phyloP scores from a whole-genome alignment of 2,797 vertebrate species.

The Acanthurus tractus region DNA sequence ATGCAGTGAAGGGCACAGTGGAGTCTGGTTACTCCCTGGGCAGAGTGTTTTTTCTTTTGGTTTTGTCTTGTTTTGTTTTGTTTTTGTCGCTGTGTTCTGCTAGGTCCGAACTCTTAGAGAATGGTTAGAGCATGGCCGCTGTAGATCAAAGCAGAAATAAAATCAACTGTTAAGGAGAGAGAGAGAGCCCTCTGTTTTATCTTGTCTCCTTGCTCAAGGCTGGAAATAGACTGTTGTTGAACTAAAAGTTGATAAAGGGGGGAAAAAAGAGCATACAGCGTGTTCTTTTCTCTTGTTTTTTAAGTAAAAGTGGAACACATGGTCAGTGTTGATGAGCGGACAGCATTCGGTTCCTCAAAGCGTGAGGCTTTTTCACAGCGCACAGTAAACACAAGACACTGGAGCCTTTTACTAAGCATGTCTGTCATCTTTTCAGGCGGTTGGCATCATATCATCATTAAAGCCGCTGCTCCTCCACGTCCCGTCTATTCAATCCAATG shows the following conservation, averaged over 20 bases:
- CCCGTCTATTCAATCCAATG: too few species aligned
- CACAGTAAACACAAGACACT: not conserved
- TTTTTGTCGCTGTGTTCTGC: constrained; percentile 49
- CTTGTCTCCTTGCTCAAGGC: constrained; percentile 64
- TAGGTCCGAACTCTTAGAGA: constrained; percentile 62
- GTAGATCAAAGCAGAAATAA: constrained; percentile 76
- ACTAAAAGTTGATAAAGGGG: constrained; percentile 54
- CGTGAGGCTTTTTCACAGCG: constrained; percentile 1
- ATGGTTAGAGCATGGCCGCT: constrained; percentile 58
- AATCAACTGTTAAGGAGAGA: constrained; percentile 66
- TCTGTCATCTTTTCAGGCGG: not conserved
- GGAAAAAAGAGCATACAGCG: constrained; percentile 30
- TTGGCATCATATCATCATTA: constrained; percentile 2
- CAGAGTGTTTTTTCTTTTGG: constrained; percentile 71
- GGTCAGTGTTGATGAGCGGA: constrained; percentile 32
- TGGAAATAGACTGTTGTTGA: constrained; percentile 55
- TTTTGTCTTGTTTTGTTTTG: too few species aligned
- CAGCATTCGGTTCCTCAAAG: constrained; percentile 10
- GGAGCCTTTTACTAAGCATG: not conserved
- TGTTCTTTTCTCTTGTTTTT: constrained; percentile 43
- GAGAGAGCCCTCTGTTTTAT: constrained; percentile 62
- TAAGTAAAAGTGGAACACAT: constrained; percentile 41
- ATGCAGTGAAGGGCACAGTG: constrained; percentile 58
- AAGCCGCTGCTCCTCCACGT: too few species aligned
- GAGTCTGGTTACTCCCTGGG: constrained; percentile 51